Base-by-base conservation (phyloP, 2,113 vertebrate genomes). In the Aix galericulata region DNA sequence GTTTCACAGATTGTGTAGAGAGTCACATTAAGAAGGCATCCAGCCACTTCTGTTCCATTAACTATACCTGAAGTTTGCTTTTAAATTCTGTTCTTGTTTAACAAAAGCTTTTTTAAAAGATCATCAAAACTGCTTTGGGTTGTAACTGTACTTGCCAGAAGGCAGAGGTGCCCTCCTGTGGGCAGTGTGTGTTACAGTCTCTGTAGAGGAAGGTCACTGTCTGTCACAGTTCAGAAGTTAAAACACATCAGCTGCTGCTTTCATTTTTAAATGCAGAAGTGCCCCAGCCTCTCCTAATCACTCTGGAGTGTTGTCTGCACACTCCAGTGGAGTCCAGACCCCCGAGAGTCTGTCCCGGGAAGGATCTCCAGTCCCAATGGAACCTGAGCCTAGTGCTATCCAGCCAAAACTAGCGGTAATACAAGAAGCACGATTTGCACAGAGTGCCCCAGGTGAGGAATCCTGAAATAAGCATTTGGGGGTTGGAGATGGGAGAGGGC, bases 271-370 rank as follows among this genome's bases (percentile, higher is more conserved):
- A 93, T 92, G 2, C 97, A 99, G 99, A 98, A 99, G 99, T 88
- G 99, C 99, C 76, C 99, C 99, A 13, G 99, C 99, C 25, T 99
- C 99, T 95, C 99, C 99, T 81, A 99, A 98, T 97, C 99, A 99
- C 91, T 98, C 98, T 6, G 99, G 99, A 94, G 99, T 98, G 62
- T 97, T 99, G 92, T 99, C 99, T 18, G 99, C 99, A 2, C 99
- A 99, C 97, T 99, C 99, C 81, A 99, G 99, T 34, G 99, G 99
- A 8, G 98, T 99, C 79, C 99, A 99, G 98, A 99, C 99, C 82
- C 99, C 99, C 4, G 99, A 99, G 96, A 99, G 99, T 92, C 96
- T 99, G 92, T 99, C 99, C 17, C 98, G 99, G 96, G 99, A 99
- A 97, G 99, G 99, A 22, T 99, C 99, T 32, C 99, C 99, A 3